Evolutionary conservation across 2,113 vertebrate genomes (phyloP), one percentile per base, ranked within the genome.

Genomic region (Zeus faber): DNA sequence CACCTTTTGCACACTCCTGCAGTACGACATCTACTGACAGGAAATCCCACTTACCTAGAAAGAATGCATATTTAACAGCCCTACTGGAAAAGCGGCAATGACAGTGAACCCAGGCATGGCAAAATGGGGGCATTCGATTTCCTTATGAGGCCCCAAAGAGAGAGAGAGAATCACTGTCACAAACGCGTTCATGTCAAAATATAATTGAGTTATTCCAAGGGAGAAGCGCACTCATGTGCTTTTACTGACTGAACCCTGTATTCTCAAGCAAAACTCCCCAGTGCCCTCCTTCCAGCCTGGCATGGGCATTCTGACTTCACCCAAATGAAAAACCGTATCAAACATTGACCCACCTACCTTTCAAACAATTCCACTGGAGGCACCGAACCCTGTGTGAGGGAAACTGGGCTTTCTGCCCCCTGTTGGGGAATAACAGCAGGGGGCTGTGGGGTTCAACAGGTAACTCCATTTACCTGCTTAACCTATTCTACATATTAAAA

Each of bases 21-120:
- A 47, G 40, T 22, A 54, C 27, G 54, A 83, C 39, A 54, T 62
- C 62, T 44, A 62, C 59, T 58, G 67, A 81, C 72, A 76, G 63
- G 48, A 78, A 74, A 77, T 68, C 70, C 70, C 65, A 74, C 67
- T 76, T 72, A 78, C 74, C 80, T 83, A 77, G 63, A 80, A 75
- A 58, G 39, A 57, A 43, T 62, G 57, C 67, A 64, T 67, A 62
- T 76, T 62, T 74, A 72, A 71, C 64, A 71, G 61, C 44, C 73
- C 61, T 20, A 39, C 51, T 62, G 59, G 49, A 75, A 76, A 51
- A 84, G 75, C 14, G 29, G 45, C 68, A 70, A 53, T 77, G 79
- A 82, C 82, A 86, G 67, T 80, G 58, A 78, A 81, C 33, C 59
- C 62, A 65, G 55, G 49, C 61, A 71, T 78, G 63, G 68, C 72